A percentile compares a stretch with the other conserved stretches of the same genome.
phyloP scores from a whole-genome alignment of 1,140 invertebrate genomes.

The Microplitis mediator region DNA sequence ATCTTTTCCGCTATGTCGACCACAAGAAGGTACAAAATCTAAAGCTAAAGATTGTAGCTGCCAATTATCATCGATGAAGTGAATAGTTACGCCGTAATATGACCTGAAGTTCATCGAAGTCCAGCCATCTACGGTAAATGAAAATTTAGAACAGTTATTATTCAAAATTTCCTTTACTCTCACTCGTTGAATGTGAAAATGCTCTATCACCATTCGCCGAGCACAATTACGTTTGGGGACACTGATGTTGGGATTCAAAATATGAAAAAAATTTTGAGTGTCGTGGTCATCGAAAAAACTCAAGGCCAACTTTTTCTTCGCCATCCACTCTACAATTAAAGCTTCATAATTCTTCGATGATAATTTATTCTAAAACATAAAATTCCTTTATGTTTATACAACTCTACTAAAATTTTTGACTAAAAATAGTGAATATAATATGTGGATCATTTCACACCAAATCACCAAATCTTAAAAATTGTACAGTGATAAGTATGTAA shows the following conservation, averaged over 20 bases:
- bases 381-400: background rate
- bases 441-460: too few species aligned
- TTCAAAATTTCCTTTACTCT: too few species aligned
- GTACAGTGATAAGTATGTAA: too few species aligned
- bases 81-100: too few species aligned
- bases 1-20: slow-evolving; percentile 23
- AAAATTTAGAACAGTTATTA: too few species aligned
- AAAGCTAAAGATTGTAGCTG: slow-evolving; percentile 23
- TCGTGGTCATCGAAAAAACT: slow-evolving; percentile 25
- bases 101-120: too few species aligned
- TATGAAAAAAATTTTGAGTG: slow-evolving; percentile 26
- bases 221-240: background rate
- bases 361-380: background rate
- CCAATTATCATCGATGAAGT: slow-evolving; percentile 32
- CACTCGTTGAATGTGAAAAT: slow-evolving; percentile 30
- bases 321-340: slow-evolving; percentile 21
- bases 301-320: slow-evolving; percentile 20
- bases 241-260: background rate
- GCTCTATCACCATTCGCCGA: slow-evolving; percentile 9
- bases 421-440: background rate
- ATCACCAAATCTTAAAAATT: too few species aligned
- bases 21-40: slow-evolving; percentile 31
- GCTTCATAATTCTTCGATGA: background rate
- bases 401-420: background rate
- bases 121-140: too few species aligned